Percentiles rank a stretch among this genome's conserved stretches.
Conservation (phyloP, 1,140 invertebrate species). For the Megalonaias nervosa region DNA sequence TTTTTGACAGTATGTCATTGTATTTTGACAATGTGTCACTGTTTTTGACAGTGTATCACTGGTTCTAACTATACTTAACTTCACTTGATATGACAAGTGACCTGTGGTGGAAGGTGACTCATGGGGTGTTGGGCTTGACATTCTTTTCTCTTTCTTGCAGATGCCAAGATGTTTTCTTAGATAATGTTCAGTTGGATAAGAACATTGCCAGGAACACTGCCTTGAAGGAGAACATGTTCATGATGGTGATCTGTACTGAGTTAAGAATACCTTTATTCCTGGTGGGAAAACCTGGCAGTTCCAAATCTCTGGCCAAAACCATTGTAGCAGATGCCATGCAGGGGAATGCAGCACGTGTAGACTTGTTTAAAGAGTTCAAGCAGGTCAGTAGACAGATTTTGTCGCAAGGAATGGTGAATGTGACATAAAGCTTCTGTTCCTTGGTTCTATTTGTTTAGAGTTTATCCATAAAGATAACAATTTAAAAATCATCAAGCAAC, state of each 20-base stretch:
- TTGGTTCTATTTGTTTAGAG: no score
- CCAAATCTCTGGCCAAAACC: constrained; percentile 66
- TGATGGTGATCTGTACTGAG: constrained; percentile 67
- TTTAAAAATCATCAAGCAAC: no score
- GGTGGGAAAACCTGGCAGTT: constrained; percentile 68
- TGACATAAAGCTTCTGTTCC: background rate
- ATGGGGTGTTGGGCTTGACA: constrained; percentile 60
- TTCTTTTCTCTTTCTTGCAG: constrained; percentile 30
- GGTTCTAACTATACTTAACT: no score
- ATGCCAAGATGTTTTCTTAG: constrained; percentile 63
- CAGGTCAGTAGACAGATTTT: constrained; percentile 35
- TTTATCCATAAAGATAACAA: no score
- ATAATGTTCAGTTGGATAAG: constrained; percentile 50
- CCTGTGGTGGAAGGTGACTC: constrained; percentile 34
- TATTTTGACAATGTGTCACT: no score
- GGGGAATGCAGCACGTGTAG: constrained; percentile 45
- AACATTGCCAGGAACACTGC: constrained; percentile 66
- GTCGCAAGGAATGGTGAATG: no score
- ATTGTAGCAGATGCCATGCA: constrained; percentile 64
- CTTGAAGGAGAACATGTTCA: constrained; percentile 66
- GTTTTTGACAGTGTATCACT: no score
- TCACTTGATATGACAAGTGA: no score
- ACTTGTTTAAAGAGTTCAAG: constrained; percentile 57
- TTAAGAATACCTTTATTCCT: constrained; percentile 64
- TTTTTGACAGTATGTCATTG: no score